Conservation (phyloP, 1,140 invertebrate species). For the Apis florea region DNA sequence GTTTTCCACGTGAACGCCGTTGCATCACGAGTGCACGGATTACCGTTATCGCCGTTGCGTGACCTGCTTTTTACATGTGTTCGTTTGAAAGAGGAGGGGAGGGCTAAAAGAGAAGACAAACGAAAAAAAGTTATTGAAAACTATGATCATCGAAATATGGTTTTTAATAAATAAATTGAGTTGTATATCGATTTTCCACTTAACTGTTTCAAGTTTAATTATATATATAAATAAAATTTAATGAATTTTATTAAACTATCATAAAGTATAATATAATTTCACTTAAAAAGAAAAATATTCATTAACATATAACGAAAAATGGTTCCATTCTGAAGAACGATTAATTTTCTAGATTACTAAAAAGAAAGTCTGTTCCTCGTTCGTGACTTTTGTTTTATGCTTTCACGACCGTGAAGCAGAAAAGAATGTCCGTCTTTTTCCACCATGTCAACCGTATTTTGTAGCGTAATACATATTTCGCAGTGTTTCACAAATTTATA, state of each 20-base stretch:
- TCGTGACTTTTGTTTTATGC: not conserved
- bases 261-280: not conserved
- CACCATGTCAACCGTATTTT: too few relatives aligned
- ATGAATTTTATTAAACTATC: not conserved
- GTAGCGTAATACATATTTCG: not conserved
- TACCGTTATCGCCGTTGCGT: constrained; percentile 67
- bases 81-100: not conserved
- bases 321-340: not conserved
- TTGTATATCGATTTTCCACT: too few relatives aligned
- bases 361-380: not conserved
- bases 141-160: not conserved
- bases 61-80: constrained; percentile 62
- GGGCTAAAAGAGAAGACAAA: constrained; percentile 4
- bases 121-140: not conserved
- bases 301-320: not conserved
- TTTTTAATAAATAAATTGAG: too few relatives aligned
- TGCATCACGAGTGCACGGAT: constrained; percentile 58
- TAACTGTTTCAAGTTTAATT: too few relatives aligned
- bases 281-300: not conserved
- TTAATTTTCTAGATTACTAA: not conserved
- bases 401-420: constrained; percentile 6
- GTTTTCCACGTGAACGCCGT: constrained; percentile 59
- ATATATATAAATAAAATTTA: too few relatives aligned
- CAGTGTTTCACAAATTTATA: not conserved
- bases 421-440: not conserved